These are phyloP conservation scores for Rhinolophus ferrumequinum DNA, from an alignment of 2,113 vertebrate species.

Conservation along the genomic window DNA sequence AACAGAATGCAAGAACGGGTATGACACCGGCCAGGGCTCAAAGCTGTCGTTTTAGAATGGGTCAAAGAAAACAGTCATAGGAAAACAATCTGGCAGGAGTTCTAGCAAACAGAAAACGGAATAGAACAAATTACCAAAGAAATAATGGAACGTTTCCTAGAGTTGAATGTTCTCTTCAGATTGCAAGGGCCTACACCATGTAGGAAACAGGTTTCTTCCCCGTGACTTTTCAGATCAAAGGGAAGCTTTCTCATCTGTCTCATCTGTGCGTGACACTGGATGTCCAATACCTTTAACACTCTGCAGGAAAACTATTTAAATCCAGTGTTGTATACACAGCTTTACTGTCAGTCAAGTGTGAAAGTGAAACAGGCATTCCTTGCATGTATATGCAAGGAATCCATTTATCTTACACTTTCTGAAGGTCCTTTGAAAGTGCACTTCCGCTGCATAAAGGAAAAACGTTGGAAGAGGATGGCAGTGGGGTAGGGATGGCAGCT, in stretches of 20 bases:
- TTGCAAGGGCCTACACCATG: no score
- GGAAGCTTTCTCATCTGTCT: no score
- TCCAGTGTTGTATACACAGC: neutral
- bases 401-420: neutral
- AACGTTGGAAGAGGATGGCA: rapidly evolving
- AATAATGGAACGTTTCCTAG: no score
- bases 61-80: neutral
- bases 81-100: neutral
- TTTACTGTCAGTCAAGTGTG: neutral
- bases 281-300: no score
- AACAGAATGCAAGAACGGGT: no score
- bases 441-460: neutral
- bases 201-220: no score
- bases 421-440: neutral
- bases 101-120: neutral
- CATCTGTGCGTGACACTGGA: no score
- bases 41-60: neutral
- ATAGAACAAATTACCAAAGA: neutral
- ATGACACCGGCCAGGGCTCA: neutral
- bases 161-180: no score
- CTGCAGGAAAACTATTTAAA: no score
- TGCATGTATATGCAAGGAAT: neutral
- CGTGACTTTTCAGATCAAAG: no score
- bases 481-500: neutral
- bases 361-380: no score